phyloP scores from a whole-genome alignment of 2,113 vertebrate genomes.

The Pelobates fuscus region DNA sequence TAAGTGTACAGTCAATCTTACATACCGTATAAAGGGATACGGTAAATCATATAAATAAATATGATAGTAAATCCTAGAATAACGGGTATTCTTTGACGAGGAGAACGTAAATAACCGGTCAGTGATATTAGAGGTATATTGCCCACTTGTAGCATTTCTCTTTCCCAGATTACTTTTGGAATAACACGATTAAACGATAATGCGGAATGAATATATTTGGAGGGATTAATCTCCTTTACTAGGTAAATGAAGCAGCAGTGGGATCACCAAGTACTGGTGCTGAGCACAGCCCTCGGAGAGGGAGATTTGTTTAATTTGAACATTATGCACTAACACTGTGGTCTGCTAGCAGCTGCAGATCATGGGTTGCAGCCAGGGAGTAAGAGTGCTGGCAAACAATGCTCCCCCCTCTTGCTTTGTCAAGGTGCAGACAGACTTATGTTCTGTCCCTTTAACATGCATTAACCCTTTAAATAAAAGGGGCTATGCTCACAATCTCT shows the following conservation, averaged over 20 bases:
- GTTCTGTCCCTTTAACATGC: too few species aligned
- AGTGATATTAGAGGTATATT: too few species aligned
- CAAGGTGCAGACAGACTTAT: neutral
- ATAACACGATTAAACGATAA: slow-evolving; percentile 43
- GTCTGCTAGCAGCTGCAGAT: slow-evolving; percentile 43
- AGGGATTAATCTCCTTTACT: slow-evolving; percentile 52
- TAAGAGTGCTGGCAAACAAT: slow-evolving; percentile 19
- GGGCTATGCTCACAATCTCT: neutral
- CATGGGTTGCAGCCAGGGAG: slow-evolving; percentile 35
- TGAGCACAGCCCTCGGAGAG: slow-evolving; percentile 13
- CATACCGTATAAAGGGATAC: too few species aligned
- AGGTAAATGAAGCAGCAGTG: slow-evolving; percentile 18
- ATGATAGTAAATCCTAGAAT: too few species aligned
- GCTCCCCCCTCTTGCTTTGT: slow-evolving; percentile 21
- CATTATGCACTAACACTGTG: slow-evolving; percentile 30
- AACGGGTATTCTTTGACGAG: too few species aligned
- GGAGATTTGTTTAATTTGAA: slow-evolving; percentile 31
- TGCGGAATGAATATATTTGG: slow-evolving; percentile 48
- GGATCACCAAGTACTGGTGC: neutral
- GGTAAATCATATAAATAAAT: too few species aligned
- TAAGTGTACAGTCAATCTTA: too few species aligned
- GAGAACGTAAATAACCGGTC: too few species aligned
- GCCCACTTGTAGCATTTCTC: neutral
- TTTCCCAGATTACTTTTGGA: slow-evolving; percentile 22
- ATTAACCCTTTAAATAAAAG: too few species aligned